These are phyloP conservation scores for Euwallacea fornicatus DNA, from an alignment of 1,140 invertebrate species.

Conservation along the genomic window DNA sequence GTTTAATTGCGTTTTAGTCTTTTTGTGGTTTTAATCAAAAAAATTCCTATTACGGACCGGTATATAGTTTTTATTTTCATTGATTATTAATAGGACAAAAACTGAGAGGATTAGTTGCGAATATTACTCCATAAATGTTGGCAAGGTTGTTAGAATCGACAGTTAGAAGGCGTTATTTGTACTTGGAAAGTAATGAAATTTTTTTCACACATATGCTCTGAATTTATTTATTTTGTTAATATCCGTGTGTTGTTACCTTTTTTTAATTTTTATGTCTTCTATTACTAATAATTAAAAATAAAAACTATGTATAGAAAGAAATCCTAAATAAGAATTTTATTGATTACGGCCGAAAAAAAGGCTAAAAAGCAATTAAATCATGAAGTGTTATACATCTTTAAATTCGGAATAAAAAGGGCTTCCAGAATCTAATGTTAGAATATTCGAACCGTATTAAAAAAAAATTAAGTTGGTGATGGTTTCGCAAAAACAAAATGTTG, in stretches of 20 bases:
- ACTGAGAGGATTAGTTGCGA: too few relatives aligned
- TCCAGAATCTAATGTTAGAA: not conserved
- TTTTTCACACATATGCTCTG: not conserved
- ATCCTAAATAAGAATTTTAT: not conserved
- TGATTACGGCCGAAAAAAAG: not conserved
- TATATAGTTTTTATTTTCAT: too few relatives aligned
- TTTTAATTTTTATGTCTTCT: conserved; percentile 1
- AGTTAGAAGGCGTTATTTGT: too few relatives aligned
- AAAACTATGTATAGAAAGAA: not conserved
- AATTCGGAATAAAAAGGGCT: conserved; percentile 3
- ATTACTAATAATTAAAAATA: not conserved
- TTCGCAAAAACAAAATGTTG: too few relatives aligned
- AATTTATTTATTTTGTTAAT: not conserved
- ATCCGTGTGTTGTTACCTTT: not conserved
- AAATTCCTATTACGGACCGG: too few relatives aligned
- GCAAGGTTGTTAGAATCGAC: too few relatives aligned
- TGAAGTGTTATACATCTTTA: not conserved
- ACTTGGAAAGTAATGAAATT: not conserved
- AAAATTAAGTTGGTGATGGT: not conserved
- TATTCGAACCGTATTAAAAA: not conserved
- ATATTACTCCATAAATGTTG: too few relatives aligned
- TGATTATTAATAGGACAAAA: too few relatives aligned
- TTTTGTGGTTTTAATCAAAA: too few relatives aligned
- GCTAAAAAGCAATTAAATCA: not conserved
- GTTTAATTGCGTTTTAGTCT: too few relatives aligned